Base-by-base conservation (phyloP, 2,888 invertebrate species). In the Parnassius smintheus region DNA sequence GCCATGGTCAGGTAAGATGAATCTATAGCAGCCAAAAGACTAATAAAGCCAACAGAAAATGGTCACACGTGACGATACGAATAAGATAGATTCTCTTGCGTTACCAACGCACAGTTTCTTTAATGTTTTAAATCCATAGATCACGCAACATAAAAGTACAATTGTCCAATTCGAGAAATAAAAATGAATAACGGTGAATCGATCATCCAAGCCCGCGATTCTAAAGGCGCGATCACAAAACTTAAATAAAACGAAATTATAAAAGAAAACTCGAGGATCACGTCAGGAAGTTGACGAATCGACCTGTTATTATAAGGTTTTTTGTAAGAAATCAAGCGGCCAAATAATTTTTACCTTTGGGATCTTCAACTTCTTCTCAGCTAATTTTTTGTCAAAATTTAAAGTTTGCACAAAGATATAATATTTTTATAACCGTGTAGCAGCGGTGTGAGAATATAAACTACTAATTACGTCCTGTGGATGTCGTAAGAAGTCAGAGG, bases 181-280 rank as follows among this genome's bases (percentile, higher is more conserved):
- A 53, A 57, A 42, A 11, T 48, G 60, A 57, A 62, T 61, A 62
- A 64, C 61, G 54, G 63, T 62, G 44, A 54, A 74, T 73, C 73
- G 56, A 76, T 75, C 74, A 75, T 52, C 55, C 58, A 46, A 25
- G 62, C 65, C 65, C 66, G 53, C 64, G 59, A 61, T 49, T 56
- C 56, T 22, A 62, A 67, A 75, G 80, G 80, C 77, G 78, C 75
- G 80, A n/a, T 68, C 63, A 65, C 68, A 69, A 72, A 73, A 70
- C 71, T 73, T 68, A 73, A 79, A 76, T 72, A 74, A 70, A 66
- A 60, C 49, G 57, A 68, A 62, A 64, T 65, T 61, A 56, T 55
- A 41, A 61, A 62, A 61, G 46, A 63, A 66, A 60, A 64, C 64
- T 66, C 66, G 56, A 22, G 45, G 25, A 59, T 61, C 59, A 41